Conservation (phyloP, 2,888 invertebrate species). For the Drosophila falleni region DNA sequence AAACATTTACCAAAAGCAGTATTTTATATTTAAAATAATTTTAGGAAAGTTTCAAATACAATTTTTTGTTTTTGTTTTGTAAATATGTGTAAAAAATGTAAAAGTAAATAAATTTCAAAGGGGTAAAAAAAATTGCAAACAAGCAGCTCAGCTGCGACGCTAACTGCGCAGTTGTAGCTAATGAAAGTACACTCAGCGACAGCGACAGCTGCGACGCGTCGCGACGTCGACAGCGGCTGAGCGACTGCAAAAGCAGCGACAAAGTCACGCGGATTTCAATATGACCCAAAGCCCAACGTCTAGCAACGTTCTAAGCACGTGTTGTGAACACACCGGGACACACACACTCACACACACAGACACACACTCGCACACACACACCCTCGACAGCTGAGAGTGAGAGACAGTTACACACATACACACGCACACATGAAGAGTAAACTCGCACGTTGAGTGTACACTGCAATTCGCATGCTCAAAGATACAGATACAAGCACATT, state of each 20-base stretch:
- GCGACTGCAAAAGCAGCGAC: conserved; percentile 41
- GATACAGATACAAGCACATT: conserved; percentile 26
- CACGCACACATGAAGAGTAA: conserved; percentile 4
- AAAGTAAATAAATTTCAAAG: conserved; percentile 18
- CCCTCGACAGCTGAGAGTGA: conserved; percentile 2
- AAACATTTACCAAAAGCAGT: no score
- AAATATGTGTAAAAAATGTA: conserved; percentile 32
- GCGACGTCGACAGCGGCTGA: conserved; percentile 1
- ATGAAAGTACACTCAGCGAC: no score
- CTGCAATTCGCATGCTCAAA: conserved; percentile 66
- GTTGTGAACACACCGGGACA: conserved; percentile 75
- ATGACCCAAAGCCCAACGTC: conserved; percentile 85
- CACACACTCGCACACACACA: conserved; percentile 17
- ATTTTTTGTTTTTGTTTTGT: not conserved
- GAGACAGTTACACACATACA: conserved; percentile 3
- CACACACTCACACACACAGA: no score
- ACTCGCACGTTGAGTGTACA: conserved; percentile 65
- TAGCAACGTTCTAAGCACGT: conserved; percentile 85
- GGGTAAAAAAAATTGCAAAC: conserved; percentile 1
- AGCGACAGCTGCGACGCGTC: no score
- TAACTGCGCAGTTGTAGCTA: no score
- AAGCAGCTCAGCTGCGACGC: conserved; percentile 6
- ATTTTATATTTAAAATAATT: no score
- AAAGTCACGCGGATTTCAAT: conserved; percentile 85
- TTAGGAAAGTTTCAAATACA: no score